Conservation (phyloP, 2,888 invertebrate genomes). For the Exephanes ischioxanthus region DNA sequence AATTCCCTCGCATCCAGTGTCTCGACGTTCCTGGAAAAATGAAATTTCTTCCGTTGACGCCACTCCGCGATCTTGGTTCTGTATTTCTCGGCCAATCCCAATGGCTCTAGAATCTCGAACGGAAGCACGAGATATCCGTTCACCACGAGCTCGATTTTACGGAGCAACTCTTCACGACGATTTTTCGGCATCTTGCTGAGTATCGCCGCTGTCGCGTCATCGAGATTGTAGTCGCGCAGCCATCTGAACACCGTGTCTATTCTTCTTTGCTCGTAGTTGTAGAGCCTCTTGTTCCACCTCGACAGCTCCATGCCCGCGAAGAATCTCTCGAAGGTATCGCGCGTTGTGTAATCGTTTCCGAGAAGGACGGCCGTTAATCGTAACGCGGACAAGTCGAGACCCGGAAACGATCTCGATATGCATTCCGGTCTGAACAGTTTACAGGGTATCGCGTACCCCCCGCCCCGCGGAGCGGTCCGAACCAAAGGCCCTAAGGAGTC, state of each 20-base stretch:
- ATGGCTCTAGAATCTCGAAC: slow-evolving; percentile 87
- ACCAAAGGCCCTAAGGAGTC: slow-evolving; percentile 87
- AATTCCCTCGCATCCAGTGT: slow-evolving; percentile 45
- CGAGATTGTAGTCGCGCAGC: slow-evolving; percentile 90
- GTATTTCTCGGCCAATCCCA: slow-evolving; percentile 82
- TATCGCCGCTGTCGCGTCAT: slow-evolving; percentile 90
- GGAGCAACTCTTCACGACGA: slow-evolving; percentile 86
- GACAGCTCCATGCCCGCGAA: slow-evolving; percentile 88
- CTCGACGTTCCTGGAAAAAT: slow-evolving; percentile 73
- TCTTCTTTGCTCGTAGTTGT: slow-evolving; percentile 86
- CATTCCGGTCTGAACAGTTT: slow-evolving; percentile 90
- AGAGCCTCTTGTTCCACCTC: slow-evolving; percentile 74
- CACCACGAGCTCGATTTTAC: slow-evolving; percentile 88
- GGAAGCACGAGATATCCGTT: slow-evolving; percentile 88
- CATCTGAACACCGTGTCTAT: slow-evolving; percentile 91
- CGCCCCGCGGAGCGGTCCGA: slow-evolving; percentile 69
- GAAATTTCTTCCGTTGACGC: slow-evolving; percentile 67
- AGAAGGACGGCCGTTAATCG: slow-evolving; percentile 93
- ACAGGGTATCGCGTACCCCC: too few species aligned
- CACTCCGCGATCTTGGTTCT: slow-evolving; percentile 50
- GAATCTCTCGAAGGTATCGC: slow-evolving; percentile 89
- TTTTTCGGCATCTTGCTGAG: slow-evolving; percentile 87
- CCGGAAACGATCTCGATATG: slow-evolving; percentile 89
- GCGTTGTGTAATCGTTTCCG: slow-evolving; percentile 95
- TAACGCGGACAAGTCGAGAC: slow-evolving; percentile 88